Percentiles rank a stretch among this genome's conserved stretches.
Evolutionary conservation across 2,888 invertebrate species (phyloP).

Genomic region (Neoitamus cyanurus): DNA sequence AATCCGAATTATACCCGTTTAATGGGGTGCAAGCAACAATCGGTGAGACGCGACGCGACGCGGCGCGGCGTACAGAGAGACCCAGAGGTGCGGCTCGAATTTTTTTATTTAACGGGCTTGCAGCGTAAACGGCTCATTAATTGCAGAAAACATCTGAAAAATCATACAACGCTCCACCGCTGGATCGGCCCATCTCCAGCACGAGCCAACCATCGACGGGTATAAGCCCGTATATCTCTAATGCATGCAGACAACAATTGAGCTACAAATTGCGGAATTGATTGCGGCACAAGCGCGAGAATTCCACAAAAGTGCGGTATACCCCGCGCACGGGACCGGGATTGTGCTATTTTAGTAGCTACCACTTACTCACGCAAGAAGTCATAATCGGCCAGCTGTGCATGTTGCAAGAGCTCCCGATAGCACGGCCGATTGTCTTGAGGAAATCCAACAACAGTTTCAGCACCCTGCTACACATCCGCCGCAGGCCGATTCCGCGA

Average conservation of each 20-base stretch:
- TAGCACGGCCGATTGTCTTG: background rate
- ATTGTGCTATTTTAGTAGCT: background rate
- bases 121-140: background rate
- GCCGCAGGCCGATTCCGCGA: background rate
- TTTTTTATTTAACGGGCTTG: background rate
- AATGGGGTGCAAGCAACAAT: background rate
- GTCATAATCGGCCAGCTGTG: background rate
- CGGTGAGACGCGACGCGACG: no score
- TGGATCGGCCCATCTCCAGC: background rate
- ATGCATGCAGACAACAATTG: conserved; percentile 26
- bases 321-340: background rate
- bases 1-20: background rate
- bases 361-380: conserved; percentile 20
- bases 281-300: background rate
- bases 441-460: background rate
- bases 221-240: background rate
- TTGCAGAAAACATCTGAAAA: background rate
- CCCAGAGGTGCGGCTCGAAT: background rate
- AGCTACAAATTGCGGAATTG: conserved; percentile 26
- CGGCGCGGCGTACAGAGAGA: no score
- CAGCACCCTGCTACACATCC: background rate
- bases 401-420: background rate
- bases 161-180: background rate
- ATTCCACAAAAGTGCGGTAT: background rate
- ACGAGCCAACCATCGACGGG: background rate